Percentiles rank a stretch among this genome's conserved stretches.
Evolutionary conservation across 35 echinoderm and acorn worm genomes (phyloP).

Genomic region (Ptychodera flava): DNA sequence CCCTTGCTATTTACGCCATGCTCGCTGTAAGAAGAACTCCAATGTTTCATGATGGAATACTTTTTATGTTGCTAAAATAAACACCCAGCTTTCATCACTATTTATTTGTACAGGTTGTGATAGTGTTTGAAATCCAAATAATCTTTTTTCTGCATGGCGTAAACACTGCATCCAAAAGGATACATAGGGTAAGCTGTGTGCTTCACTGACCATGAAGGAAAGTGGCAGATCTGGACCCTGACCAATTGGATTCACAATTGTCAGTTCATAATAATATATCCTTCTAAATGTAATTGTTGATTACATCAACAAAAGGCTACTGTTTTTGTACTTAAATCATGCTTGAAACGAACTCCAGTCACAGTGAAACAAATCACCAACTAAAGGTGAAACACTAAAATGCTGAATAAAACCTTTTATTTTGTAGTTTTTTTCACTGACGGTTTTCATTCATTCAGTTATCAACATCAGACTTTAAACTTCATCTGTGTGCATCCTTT

Average conservation of each 20-base stretch:
- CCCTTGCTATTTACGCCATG: slow-evolving; percentile 7
- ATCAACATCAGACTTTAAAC: slow-evolving; percentile 6
- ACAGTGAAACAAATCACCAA: slow-evolving; percentile 24
- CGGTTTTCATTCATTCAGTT: neutral
- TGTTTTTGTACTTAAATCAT: slow-evolving; percentile 18
- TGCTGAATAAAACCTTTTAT: slow-evolving; percentile 20
- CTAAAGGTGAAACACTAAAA: neutral
- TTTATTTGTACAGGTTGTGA: slow-evolving; percentile 19
- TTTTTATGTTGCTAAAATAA: slow-evolving; percentile 4
- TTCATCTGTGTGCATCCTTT: slow-evolving; percentile 23
- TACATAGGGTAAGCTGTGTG: slow-evolving; percentile 12
- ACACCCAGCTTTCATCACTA: slow-evolving; percentile 24
- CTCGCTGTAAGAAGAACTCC: neutral
- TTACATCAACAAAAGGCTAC: slow-evolving; percentile 21
- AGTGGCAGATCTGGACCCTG: slow-evolving; percentile 10
- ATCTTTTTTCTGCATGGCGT: slow-evolving; percentile 10
- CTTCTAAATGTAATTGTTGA: slow-evolving; percentile 18
- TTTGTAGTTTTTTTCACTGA: neutral
- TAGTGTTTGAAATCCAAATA: slow-evolving; percentile 4
- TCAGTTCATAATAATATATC: slow-evolving; percentile 27
- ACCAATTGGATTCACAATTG: slow-evolving; percentile 2
- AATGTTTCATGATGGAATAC: slow-evolving; percentile 23
- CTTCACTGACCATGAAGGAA: slow-evolving; percentile 14
- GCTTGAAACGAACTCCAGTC: slow-evolving; percentile 13
- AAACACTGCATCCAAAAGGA: slow-evolving; percentile 12